Conservation (phyloP, 2,888 invertebrate species). For the Philhelius pedissequus region DNA sequence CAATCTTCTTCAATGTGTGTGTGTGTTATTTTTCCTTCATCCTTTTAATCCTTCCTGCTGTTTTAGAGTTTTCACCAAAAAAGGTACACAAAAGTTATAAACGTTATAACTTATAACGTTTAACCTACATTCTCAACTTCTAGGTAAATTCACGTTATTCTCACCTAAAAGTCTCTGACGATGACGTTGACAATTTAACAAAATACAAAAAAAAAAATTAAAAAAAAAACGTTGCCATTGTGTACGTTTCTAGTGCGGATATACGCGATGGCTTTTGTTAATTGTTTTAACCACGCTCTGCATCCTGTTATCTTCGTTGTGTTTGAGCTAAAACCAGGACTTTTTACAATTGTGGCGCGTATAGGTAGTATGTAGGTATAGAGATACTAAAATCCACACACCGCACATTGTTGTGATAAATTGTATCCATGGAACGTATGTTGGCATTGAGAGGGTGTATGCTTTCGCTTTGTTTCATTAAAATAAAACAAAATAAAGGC, state of each 20-base stretch:
- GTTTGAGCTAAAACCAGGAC: constrained; percentile 1
- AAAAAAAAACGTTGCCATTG: neutral
- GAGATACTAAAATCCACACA: neutral
- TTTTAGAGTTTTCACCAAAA: constrained; percentile 1
- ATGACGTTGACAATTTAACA: constrained; percentile 5
- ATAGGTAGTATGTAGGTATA: neutral
- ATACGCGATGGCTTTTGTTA: constrained; percentile 19
- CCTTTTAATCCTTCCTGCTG: neutral
- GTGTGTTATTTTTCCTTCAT: neutral
- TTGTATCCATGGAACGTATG: neutral
- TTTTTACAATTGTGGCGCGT: constrained; percentile 2
- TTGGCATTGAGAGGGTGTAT: neutral
- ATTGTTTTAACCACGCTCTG: constrained; percentile 20
- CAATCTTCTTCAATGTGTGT: neutral
- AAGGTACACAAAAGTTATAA: constrained; percentile 18
- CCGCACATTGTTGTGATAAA: neutral
- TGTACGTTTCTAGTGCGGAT: constrained; percentile 1
- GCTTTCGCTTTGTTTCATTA: neutral
- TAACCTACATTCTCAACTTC: constrained; percentile 48
- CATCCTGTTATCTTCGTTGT: neutral
- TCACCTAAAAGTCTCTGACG: constrained; percentile 1
- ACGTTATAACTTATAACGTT: constrained; percentile 16
- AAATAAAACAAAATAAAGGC: neutral
- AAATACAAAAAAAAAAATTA: neutral
- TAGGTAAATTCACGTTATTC: constrained; percentile 4